Percentiles rank a stretch among this genome's conserved stretches.
Evolutionary conservation across 2,113 vertebrate species (phyloP).

Genomic region (Phyllostomus discolor): DNA sequence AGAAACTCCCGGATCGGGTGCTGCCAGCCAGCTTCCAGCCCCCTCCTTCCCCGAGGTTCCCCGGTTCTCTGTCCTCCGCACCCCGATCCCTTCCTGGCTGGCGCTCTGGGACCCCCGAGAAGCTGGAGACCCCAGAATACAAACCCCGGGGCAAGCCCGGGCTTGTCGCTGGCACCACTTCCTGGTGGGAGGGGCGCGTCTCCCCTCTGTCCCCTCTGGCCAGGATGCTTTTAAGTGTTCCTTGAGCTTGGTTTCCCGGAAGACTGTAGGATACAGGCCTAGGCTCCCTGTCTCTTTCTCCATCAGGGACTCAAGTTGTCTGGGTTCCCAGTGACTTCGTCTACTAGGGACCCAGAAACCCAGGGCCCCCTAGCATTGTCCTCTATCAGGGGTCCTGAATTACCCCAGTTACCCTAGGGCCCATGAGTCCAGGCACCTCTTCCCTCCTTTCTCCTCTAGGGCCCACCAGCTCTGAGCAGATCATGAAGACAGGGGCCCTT

Average conservation of each 20-base stretch:
- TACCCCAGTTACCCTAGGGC: neutral
- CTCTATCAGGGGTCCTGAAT: neutral
- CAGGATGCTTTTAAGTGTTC: neutral
- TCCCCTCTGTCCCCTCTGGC: neutral
- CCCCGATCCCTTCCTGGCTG: neutral
- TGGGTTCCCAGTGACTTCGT: neutral
- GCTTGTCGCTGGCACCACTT: constrained; percentile 65
- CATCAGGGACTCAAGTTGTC: neutral
- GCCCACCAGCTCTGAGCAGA: constrained; percentile 76
- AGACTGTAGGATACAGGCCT: neutral
- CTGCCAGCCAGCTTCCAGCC: constrained; percentile 35
- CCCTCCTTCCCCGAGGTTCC: neutral
- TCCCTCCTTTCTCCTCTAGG: constrained; percentile 68
- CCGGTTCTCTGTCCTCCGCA: neutral
- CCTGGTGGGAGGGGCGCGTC: constrained; percentile 47
- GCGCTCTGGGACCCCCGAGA: neutral
- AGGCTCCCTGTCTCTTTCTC: neutral
- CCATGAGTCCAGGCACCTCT: constrained; percentile 46
- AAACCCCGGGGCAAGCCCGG: constrained; percentile 61
- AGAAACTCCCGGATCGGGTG: constrained; percentile 19
- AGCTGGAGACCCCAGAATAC: neutral
- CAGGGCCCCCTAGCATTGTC: neutral
- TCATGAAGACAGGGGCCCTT: constrained; percentile 77
- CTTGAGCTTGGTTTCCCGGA: neutral
- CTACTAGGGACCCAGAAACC: neutral